These are phyloP conservation scores for Chrysodeixis includens DNA, from an alignment of 2,888 invertebrate species.

Conservation along the genomic window DNA sequence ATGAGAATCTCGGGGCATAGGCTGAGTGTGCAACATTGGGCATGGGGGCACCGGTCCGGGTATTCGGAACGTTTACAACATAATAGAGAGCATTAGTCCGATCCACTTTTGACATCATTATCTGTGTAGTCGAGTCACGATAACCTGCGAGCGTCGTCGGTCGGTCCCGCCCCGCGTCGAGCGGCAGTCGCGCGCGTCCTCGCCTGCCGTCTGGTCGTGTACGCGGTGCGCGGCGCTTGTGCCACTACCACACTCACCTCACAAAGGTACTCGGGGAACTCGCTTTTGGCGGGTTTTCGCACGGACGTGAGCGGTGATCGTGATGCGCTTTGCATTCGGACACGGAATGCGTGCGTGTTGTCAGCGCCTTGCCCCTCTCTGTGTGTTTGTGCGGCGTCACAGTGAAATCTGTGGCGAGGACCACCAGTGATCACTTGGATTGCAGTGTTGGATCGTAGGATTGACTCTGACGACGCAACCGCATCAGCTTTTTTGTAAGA, in stretches of 20 bases:
- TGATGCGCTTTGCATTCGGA: slow-evolving; percentile 80
- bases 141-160: slow-evolving; percentile 85
- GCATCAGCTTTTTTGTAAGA: slow-evolving; percentile 81
- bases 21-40: slow-evolving; percentile 72
- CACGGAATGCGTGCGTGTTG: slow-evolving; percentile 82
- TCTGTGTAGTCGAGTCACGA: slow-evolving; percentile 86
- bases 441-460: slow-evolving; percentile 88
- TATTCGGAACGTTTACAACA: slow-evolving; percentile 84
- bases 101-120: slow-evolving; percentile 90
- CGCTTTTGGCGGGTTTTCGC: slow-evolving; percentile 87
- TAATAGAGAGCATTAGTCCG: slow-evolving; percentile 88
- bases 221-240: slow-evolving; percentile 59
- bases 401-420: slow-evolving; percentile 81
- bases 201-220: slow-evolving; percentile 75
- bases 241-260: slow-evolving; percentile 57
- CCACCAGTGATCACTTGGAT: slow-evolving; percentile 85
- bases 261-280: slow-evolving; percentile 76
- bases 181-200: slow-evolving; percentile 84
- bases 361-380: slow-evolving; percentile 63
- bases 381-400: slow-evolving; percentile 74
- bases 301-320: slow-evolving; percentile 74
- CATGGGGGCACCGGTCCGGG: slow-evolving; percentile 57
- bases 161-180: slow-evolving; percentile 81
- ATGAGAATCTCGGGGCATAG: slow-evolving; percentile 59
- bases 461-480: slow-evolving; percentile 72